A percentile compares a stretch with the other conserved stretches of the same genome.
Evolutionary conservation across 2,888 invertebrate species (phyloP).

Genomic region (Choristoneura rosaceana): DNA sequence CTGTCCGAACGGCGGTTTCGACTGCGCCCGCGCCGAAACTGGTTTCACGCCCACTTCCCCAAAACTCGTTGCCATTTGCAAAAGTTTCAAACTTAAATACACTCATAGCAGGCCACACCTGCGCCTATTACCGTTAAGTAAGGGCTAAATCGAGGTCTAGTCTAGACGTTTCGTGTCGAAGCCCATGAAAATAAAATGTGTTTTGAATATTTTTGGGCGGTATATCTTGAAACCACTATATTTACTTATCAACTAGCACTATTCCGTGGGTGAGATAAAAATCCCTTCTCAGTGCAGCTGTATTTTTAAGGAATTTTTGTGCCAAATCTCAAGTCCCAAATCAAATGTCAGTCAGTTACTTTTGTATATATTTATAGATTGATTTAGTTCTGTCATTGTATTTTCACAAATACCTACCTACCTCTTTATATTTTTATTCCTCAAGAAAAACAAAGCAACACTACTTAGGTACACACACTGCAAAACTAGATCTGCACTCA

Average conservation of each 20-base stretch:
- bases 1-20: constrained; percentile 5
- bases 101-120: neutral
- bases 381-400: neutral
- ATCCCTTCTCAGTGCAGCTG: too few relatives aligned
- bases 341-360: too few relatives aligned
- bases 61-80: constrained; percentile 54
- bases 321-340: too few relatives aligned
- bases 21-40: constrained; percentile 52
- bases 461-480: neutral
- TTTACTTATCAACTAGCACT: too few relatives aligned
- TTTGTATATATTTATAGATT: too few relatives aligned
- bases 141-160: neutral
- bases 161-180: neutral
- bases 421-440: neutral
- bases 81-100: constrained; percentile 51
- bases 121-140: neutral
- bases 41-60: constrained; percentile 67
- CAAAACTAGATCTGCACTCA: neutral
- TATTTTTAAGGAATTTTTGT: too few relatives aligned
- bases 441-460: neutral
- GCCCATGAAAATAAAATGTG: too few relatives aligned
- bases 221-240: too few relatives aligned
- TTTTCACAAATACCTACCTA: neutral
- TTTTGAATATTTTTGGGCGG: too few relatives aligned
- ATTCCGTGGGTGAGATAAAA: too few relatives aligned